Conservation (phyloP, 2,888 invertebrate genomes). For the Diaprepes abbreviatus region DNA sequence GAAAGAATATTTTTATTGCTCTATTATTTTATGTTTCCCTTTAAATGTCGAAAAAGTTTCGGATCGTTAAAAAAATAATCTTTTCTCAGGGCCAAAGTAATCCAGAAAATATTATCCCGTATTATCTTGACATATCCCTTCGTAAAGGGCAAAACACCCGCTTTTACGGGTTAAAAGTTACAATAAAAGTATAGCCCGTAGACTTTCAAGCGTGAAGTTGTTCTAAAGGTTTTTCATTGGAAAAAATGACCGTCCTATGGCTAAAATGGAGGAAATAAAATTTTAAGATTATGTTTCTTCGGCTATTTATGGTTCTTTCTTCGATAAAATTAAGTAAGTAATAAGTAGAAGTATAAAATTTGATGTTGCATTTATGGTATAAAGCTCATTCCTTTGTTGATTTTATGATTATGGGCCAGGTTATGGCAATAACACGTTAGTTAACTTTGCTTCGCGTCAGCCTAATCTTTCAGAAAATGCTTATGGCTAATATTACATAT, state of each 20-base stretch:
- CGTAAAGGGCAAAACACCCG: conserved; percentile 2
- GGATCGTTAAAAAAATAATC: conserved; percentile 4
- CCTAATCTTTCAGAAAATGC: too few relatives aligned
- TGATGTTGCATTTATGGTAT: too few relatives aligned
- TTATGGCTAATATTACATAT: too few relatives aligned
- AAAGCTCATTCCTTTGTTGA: too few relatives aligned
- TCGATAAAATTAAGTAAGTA: too few relatives aligned
- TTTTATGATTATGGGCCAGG: too few relatives aligned
- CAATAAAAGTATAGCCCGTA: conserved; percentile 10
- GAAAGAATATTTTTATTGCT: too few relatives aligned
- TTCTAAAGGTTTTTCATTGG: neutral
- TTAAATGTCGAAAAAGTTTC: neutral
- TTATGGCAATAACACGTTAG: too few relatives aligned
- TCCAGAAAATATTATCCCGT: conserved; percentile 10
- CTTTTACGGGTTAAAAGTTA: conserved; percentile 13
- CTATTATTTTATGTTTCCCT: neutral
- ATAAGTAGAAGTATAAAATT: too few relatives aligned
- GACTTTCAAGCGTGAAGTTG: conserved; percentile 13
- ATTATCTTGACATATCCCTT: conserved; percentile 18
- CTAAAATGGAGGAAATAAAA: neutral
- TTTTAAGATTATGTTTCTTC: neutral
- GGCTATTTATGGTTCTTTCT: too few relatives aligned
- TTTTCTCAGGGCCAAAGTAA: neutral
- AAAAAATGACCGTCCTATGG: neutral
- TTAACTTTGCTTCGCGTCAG: too few relatives aligned